A percentile compares a stretch with the other conserved stretches of the same genome.
Conservation (phyloP, 2,888 invertebrate genomes). For the Cryptosula pallasiana region DNA sequence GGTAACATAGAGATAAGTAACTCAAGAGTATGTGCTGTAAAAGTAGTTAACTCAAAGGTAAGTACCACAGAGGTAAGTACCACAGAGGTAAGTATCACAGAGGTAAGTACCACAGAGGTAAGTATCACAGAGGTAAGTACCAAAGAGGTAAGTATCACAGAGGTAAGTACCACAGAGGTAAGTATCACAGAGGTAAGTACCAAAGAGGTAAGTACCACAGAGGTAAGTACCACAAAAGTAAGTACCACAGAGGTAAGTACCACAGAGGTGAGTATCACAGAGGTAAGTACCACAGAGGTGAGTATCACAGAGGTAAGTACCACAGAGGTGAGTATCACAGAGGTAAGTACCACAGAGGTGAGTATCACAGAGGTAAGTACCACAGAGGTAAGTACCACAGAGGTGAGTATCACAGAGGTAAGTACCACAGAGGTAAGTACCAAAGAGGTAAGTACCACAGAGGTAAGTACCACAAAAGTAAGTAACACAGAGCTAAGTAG, state of each 20-base stretch:
- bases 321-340: not conserved
- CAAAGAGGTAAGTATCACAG: not conserved
- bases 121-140: not conserved
- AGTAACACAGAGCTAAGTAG: not conserved
- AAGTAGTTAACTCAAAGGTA: not conserved
- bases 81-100: not conserved
- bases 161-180: not conserved
- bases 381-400: not conserved
- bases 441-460: not conserved
- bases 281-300: not conserved
- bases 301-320: not conserved
- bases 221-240: not conserved
- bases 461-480: not conserved
- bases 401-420: not conserved
- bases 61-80: not conserved
- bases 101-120: not conserved
- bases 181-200: not conserved
- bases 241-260: not conserved
- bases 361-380: not conserved
- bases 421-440: not conserved
- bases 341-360: not conserved
- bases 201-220: not conserved
- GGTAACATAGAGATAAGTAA: not conserved
- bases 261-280: not conserved
- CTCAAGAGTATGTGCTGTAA: not conserved